Evolutionary conservation across 2,888 invertebrate genomes (phyloP).

Genomic region (Calameuta filiformis): DNA sequence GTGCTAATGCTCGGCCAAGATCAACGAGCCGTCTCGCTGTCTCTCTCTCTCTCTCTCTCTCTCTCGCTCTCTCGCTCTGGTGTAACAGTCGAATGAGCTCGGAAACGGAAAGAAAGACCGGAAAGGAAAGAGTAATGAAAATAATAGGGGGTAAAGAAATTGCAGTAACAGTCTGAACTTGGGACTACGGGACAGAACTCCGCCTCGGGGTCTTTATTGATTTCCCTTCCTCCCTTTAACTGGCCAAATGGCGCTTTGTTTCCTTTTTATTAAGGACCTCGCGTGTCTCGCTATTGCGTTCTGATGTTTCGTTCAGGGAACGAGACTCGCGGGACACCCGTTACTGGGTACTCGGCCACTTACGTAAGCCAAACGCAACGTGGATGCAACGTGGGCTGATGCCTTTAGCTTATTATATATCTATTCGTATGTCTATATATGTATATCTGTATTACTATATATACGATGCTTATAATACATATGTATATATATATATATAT

Average conservation of each 20-base stretch:
- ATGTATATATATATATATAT: too few species aligned
- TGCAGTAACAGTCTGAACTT: neutral
- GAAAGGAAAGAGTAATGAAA: neutral
- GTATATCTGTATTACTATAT: too few species aligned
- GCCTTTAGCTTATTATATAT: neutral
- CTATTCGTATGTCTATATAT: neutral
- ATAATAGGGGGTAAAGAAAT: neutral
- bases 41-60: neutral
- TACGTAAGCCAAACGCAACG: neutral
- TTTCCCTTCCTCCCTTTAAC: neutral
- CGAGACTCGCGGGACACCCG: neutral
- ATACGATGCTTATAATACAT: too few species aligned
- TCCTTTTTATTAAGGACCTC: neutral
- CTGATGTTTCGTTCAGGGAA: neutral
- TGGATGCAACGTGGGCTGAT: neutral
- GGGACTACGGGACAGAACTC: neutral
- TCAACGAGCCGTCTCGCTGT: neutral
- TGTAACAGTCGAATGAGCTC: neutral
- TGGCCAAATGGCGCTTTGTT: neutral
- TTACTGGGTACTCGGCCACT: neutral
- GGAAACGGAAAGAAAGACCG: neutral
- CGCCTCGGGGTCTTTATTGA: neutral
- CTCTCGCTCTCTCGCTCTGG: neutral
- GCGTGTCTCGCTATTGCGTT: neutral
- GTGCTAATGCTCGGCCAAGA: neutral